Evolutionary conservation across 2,888 invertebrate genomes (phyloP).

Genomic region (Lochmaea capreae): DNA sequence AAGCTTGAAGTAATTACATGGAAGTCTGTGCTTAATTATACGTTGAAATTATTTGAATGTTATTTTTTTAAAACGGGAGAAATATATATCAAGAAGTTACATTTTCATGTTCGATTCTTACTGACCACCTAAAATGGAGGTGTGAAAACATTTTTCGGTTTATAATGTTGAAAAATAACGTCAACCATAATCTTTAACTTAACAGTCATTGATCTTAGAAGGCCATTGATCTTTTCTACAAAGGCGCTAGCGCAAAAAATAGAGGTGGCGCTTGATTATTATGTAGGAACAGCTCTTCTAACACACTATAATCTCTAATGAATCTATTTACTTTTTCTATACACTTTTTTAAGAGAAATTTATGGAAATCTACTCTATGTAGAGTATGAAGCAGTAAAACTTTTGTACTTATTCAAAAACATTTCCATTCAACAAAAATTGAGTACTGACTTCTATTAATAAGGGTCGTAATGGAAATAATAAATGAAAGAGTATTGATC

Average conservation of each 20-base stretch:
- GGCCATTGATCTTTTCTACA: conserved; percentile 55
- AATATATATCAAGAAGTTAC: not conserved
- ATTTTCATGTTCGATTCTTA: conserved; percentile 1
- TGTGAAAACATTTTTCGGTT: conserved; percentile 1
- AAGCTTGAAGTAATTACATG: too few species aligned
- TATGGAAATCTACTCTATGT: too few species aligned
- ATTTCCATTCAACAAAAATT: too few species aligned
- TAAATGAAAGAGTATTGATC: too few species aligned
- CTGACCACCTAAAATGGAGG: not conserved
- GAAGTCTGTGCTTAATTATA: too few species aligned
- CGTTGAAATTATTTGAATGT: too few species aligned
- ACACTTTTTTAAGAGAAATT: too few species aligned
- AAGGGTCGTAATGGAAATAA: too few species aligned
- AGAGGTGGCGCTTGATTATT: conserved; percentile 3
- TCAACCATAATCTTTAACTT: conserved; percentile 48
- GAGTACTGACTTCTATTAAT: too few species aligned
- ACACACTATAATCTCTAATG: not conserved
- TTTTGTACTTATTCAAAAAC: too few species aligned
- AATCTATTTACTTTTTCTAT: too few species aligned
- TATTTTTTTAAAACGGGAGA: not conserved
- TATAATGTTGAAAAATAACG: conserved; percentile 48
- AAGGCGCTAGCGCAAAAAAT: conserved; percentile 23
- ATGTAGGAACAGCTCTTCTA: not conserved
- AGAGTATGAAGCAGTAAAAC: too few species aligned
- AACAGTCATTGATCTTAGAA: conserved; percentile 57